phyloP scores from a whole-genome alignment of 1,140 invertebrate species.

The Coptotermes formosanus region DNA sequence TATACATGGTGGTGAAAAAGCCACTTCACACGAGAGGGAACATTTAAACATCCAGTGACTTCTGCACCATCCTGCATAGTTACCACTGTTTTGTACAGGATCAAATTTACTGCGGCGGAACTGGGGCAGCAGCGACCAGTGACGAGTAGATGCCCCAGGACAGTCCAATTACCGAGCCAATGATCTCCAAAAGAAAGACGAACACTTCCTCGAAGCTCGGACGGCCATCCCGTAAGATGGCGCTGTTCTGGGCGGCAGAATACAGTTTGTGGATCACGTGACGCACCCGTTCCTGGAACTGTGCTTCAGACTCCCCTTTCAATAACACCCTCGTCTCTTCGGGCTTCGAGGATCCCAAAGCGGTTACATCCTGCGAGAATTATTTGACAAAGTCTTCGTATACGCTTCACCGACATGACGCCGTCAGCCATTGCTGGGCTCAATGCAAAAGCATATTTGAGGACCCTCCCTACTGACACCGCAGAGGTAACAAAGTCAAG shows the following conservation, averaged over 20 bases:
- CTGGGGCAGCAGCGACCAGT: not conserved
- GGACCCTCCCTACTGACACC: too few species aligned
- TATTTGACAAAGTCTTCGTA: too few species aligned
- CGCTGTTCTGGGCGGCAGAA: not conserved
- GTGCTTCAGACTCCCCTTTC: not conserved
- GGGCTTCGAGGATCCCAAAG: not conserved
- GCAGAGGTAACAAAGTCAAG: too few species aligned
- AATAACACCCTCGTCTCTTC: not conserved
- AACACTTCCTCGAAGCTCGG: not conserved
- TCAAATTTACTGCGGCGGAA: not conserved
- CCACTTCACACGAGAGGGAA: too few species aligned
- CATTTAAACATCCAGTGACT: too few species aligned
- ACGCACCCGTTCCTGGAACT: not conserved
- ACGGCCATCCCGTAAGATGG: not conserved
- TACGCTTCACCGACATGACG: too few species aligned
- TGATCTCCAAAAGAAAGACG: not conserved
- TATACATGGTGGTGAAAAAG: too few species aligned
- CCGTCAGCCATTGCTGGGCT: too few species aligned
- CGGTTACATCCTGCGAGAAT: not conserved
- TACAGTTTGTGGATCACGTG: not conserved
- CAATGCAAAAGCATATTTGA: too few species aligned
- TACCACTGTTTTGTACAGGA: too few species aligned
- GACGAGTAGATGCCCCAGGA: not conserved
- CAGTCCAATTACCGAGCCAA: not conserved
- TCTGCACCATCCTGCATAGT: too few species aligned